Evolutionary conservation across 2,113 vertebrate genomes (phyloP), one percentile per base, ranked within the genome.

Genomic region (Struthidea cinerea): DNA sequence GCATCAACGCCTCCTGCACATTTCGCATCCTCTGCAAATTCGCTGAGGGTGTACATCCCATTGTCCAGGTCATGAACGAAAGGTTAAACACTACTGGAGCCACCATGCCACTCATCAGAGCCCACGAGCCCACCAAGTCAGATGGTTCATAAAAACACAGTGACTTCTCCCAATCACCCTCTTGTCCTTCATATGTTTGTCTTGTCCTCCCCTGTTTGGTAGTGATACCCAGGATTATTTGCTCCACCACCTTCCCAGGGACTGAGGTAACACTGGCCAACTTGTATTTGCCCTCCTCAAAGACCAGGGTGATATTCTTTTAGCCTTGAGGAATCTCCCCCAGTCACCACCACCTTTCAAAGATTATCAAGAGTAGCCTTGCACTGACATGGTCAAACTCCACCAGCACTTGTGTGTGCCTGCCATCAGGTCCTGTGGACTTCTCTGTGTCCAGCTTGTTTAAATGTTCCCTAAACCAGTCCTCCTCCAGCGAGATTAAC

Each of bases 351-450:
- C 15, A 44, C 26, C 35, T 52, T 84, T 52, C 20, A 50, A 69
- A 77, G 28, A 28, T 22, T 42, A 85, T 33, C 33, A 37, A 63
- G 24, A 49, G 21, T 8, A 37, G 23, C 7, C 37, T 41, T 33
- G 15, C 24, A 74, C 0, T 75, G 32, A 67, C 17, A 67, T 23
- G 0, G 0, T 33, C 21, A 70, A 94, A 64, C 14, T 78, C n/a
- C 0, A 2, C 5, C 28, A 49, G 39, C 1, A 1, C n/a, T 44
- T 42, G 32, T 17, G 27, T 5, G 14, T 39, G n/a, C 26, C 22
- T 79, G n/a, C 39, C 27, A 28, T 35, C 12, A 70, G 12, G 19
- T 47, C 11, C 60, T 65, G 32, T 12, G 10, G 22, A 57, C 18
- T 74, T 55, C 24, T 16, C 2, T 22, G 71, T 2, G 10, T 37